Evolutionary conservation across 1,140 invertebrate genomes (phyloP), one percentile per base, ranked within the genome.

Genomic region (Solen grandis): DNA sequence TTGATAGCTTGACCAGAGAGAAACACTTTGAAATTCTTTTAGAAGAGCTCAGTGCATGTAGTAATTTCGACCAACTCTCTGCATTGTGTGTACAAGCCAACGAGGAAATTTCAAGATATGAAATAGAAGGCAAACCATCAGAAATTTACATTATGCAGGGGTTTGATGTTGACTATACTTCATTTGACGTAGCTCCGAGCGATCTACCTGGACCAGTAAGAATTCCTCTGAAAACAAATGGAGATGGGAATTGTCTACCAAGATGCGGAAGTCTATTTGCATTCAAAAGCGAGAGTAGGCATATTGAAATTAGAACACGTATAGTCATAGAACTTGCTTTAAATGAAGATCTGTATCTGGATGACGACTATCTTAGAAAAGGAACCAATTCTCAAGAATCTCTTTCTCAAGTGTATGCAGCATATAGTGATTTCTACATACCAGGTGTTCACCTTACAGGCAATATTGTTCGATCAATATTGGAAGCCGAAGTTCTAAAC

Each of bases 191-290:
- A n/a, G n/a, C n/a, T n/a, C n/a, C n/a, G n/a, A n/a, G n/a, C n/a
- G n/a, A n/a, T n/a, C n/a, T n/a, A n/a, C n/a, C n/a, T n/a, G n/a
- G n/a, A n/a, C n/a, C n/a, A n/a, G n/a, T n/a, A n/a, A n/a, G n/a
- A n/a, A n/a, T n/a, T n/a, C n/a, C n/a, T n/a, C n/a, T n/a, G n/a
- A n/a, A n/a, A n/a, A n/a, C n/a, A n/a, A 10, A 54, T 8, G 10
- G 54, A 35, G 69, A 73, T 59, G 69, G 54, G 13, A 22, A 73
- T 59, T 73, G 69, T 54, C 31, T 57, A 22, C 69, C 69, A 25
- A 59, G 54, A 25, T 73, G 69, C 38, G 69, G 69, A 19, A 59
- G 69, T 38, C 54, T 73, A 38, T 73, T 36, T 33, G 52, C 33
- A 5, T 73, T 59, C 60, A 55, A 16, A 25, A 19, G n/a, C 27